These are phyloP conservation scores for Halcyon chelicuti DNA, from an alignment of 2,797 vertebrate species.

Conservation along the genomic window DNA sequence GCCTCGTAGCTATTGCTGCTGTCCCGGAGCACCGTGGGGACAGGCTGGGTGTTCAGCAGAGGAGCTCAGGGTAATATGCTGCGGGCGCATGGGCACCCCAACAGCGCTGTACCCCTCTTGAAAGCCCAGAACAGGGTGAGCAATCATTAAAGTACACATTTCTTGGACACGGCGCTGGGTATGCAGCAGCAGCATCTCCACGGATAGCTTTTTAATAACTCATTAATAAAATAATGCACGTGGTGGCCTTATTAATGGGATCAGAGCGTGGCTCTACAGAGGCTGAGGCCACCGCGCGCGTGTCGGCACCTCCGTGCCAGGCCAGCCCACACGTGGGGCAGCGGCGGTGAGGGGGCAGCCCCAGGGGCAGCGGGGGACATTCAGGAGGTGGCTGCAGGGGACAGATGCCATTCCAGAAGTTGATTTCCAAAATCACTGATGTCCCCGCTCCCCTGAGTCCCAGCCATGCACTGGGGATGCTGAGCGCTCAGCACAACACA, in stretches of 20 bases:
- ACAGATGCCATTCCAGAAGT: not conserved
- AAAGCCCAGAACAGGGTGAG: fast-evolving
- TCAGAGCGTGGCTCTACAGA: not conserved
- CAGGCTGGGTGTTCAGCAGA: not conserved
- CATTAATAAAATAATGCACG: slow-evolving; percentile 57
- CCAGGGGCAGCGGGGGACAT: fast-evolving
- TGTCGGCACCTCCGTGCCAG: not conserved
- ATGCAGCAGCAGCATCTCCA: not conserved
- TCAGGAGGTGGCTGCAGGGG: not conserved
- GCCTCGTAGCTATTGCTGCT: not conserved
- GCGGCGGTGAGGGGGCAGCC: not conserved
- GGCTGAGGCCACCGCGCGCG: not conserved
- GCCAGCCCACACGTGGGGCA: not conserved
- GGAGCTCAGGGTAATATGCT: fast-evolving
- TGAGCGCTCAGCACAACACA: fast-evolving
- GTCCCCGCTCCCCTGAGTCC: not conserved
- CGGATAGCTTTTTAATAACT: slow-evolving; percentile 54
- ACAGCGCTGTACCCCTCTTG: fast-evolving
- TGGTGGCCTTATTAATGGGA: slow-evolving; percentile 28
- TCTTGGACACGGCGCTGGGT: not conserved
- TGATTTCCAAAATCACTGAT: not conserved
- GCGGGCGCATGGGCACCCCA: not conserved
- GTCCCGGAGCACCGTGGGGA: fast-evolving
- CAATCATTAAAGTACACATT: fast-evolving
- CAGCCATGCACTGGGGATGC: not conserved